Base-by-base conservation (phyloP, 2,888 invertebrate genomes). In the Opisthograptis luteolata region DNA sequence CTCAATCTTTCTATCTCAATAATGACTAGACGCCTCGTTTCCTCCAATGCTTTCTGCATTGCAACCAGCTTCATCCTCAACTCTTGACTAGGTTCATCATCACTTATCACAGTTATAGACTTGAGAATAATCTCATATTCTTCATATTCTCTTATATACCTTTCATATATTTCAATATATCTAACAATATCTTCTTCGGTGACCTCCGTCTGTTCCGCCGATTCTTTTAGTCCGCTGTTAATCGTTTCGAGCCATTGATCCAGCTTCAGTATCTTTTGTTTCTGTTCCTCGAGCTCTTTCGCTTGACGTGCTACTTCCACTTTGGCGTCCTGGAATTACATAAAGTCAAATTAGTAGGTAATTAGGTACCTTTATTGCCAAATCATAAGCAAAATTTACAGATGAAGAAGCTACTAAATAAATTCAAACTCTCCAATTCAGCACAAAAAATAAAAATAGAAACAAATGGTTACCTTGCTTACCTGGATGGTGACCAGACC, bases 1-100 rank as follows among this genome's bases (percentile, higher is more conserved):
- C 88, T 82, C 58, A 93, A 80, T 59, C 86, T 81, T 59, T 92
- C 92, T 73, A 94, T 92, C 71, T 92, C 93, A 57, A 89, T 87
- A 63, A 87, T 92, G 76, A 94, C 92, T 72, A 93, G 87, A 64
- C 85, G 84, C 64, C 92, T 93, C 52, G 94, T 93, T 76, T 94
- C 93, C 24, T 90, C 84, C 64, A 95, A 90, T 22, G 93, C 81
- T 45, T 84, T 82, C 24, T 91, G 92, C 62, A 94, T 91, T 22
- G 83, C 81, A 63, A 82, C 85, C 59, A 95, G 76, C 67, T 94
- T 94, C 48, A 91, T 84, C 63, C 84, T 82, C 61, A 94, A 82
- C 9, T 78, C 69, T 56, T 87, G 89, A 89, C 89, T 89, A 90
- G 89, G 85, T 81, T 86, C 83, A 75, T 84, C 86, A 63, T 75